Conservation (phyloP, 2,113 vertebrate genomes). For the Corythornis vintsioides region DNA sequence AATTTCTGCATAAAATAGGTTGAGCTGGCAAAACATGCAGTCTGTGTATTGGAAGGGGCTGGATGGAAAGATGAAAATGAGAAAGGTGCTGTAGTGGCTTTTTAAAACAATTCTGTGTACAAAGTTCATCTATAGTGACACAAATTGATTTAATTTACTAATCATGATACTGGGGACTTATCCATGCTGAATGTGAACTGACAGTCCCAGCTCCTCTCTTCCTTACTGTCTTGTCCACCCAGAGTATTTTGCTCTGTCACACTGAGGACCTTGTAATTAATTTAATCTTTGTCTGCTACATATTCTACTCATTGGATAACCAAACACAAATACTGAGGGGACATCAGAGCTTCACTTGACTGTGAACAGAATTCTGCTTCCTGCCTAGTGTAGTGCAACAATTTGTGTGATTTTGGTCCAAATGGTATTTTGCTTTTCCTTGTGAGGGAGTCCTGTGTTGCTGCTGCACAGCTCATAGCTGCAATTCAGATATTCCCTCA, state of each 20-base stretch:
- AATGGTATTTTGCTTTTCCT: neutral
- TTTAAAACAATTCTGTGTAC: neutral
- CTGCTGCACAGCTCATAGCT: neutral
- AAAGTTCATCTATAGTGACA: neutral
- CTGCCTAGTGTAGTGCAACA: neutral
- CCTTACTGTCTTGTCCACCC: neutral
- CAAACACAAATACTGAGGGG: neutral
- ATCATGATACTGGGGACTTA: neutral
- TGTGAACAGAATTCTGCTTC: neutral
- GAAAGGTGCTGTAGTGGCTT: slow-evolving; percentile 45
- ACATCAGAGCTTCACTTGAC: neutral
- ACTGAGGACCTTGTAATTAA: neutral
- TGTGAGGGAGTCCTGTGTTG: neutral
- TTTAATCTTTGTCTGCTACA: neutral
- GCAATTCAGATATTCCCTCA: neutral
- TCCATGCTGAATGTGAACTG: neutral
- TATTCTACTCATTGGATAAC: neutral
- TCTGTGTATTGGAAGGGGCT: neutral
- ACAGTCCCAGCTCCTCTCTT: neutral
- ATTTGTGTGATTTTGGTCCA: neutral
- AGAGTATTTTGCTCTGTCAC: neutral
- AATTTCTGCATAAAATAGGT: slow-evolving; percentile 43
- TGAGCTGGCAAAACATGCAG: slow-evolving; percentile 50
- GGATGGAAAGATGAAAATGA: slow-evolving; percentile 16
- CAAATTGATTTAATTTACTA: slow-evolving; percentile 1